Evolutionary conservation across 30 jellyfish, hydroid and myxozoan species (phyloP).

Genomic region (Chironex yamaguchii): DNA sequence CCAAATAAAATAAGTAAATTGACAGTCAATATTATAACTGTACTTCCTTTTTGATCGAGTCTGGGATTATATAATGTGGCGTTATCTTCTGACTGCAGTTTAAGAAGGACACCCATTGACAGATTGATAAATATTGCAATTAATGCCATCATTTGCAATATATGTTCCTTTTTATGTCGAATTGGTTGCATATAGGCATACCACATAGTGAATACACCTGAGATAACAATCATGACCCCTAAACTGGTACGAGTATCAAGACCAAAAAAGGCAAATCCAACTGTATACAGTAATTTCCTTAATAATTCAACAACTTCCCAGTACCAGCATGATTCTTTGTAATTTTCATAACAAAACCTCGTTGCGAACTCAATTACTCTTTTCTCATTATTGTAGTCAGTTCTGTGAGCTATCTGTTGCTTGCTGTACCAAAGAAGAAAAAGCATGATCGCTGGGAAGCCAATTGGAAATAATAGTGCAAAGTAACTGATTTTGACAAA

Average conservation of each 20-base stretch:
- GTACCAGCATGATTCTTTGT: constrained; percentile 28
- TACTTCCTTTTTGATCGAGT: not conserved
- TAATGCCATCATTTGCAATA: constrained; percentile 42
- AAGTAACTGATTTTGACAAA: constrained; percentile 1
- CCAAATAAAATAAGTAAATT: not conserved
- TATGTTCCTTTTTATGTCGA: constrained; percentile 27
- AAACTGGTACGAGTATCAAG: constrained; percentile 18
- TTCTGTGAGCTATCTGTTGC: not conserved
- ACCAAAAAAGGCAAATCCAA: constrained; percentile 31
- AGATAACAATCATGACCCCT: constrained; percentile 24
- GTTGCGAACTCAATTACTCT: constrained; percentile 17
- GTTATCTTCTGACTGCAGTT: not conserved
- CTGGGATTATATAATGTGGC: not conserved
- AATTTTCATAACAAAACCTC: constrained; percentile 56
- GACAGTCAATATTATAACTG: not conserved
- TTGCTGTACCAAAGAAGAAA: not conserved
- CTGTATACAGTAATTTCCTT: constrained; percentile 48
- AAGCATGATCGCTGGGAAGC: constrained; percentile 49
- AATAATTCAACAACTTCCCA: constrained; percentile 65
- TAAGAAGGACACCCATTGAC: constrained; percentile 29
- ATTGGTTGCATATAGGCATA: constrained; percentile 50
- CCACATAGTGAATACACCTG: constrained; percentile 9
- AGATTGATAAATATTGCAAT: constrained; percentile 30
- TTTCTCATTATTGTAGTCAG: not conserved
- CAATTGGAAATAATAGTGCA: constrained; percentile 44